Base-by-base conservation (phyloP, 2,797 vertebrate species). In the Antennarius maculatus region DNA sequence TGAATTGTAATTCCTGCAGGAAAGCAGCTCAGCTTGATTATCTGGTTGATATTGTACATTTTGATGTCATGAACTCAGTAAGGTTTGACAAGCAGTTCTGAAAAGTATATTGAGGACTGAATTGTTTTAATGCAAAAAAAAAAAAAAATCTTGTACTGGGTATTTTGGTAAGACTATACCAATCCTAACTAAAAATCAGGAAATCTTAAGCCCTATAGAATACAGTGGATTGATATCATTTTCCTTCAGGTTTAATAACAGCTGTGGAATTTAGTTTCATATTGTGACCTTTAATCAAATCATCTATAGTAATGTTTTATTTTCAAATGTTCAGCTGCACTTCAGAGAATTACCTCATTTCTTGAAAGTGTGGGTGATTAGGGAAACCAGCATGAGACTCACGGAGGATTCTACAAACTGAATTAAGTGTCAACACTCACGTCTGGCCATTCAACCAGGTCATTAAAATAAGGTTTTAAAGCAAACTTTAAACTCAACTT, bases 21-120 rank as follows among this genome's bases (percentile, higher is more conserved):
- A 34, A 34, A 71, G 48, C 16, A 29, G 13, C 61, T 61, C 14
- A 4, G 47, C 0, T 63, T 75, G 58, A 61, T 83, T 61, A 79
- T 34, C 60, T 65, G 16, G 75, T 76, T 61, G 71, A 69, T 17
- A 55, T 39, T 68, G 42, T 42, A 23, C 41, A 67, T 39, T 42
- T 16, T 34, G 18, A 71, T 42, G 54, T 69, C 49, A 58, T 50
- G 39, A 69, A 66, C 71, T 75, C n/a, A 23, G 23, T 23, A 23
- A 23, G 23, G 23, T 23, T 23, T 13, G 9, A 52, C 52, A 45
- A 43, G 9, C 7, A 4, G 16, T 37, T 66, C 18, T 13, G 41
- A 17, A 16, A 69, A 29, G 48, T 10, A 12, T 45, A 12, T 51
- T 41, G 11, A 68, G 49, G 53, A 23, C n/a, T 41, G 0, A 65